A percentile compares a stretch with the other conserved stretches of the same genome.
Evolutionary conservation across 1,140 invertebrate species (phyloP).

Genomic region (Ostrea edulis): DNA sequence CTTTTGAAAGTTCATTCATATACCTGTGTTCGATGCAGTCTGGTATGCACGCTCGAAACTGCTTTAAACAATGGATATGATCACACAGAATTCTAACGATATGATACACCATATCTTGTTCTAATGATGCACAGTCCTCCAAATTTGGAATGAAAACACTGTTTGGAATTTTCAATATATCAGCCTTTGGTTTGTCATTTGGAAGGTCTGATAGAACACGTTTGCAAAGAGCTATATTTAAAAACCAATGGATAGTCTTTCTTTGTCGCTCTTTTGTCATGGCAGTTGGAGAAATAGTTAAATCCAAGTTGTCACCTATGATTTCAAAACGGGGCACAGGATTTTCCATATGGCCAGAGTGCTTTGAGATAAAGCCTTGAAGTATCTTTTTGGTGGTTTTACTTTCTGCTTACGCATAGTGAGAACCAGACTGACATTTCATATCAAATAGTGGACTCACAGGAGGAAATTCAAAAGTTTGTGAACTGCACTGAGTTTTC

Average conservation of each 20-base stretch:
- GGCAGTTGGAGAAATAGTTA: conserved; percentile 33
- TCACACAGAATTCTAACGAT: conserved; percentile 21
- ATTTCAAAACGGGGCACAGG: conserved; percentile 30
- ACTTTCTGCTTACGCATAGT: too few species aligned
- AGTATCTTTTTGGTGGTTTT: neutral
- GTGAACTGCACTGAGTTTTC: too few species aligned
- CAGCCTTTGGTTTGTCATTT: conserved; percentile 13
- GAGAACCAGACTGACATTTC: too few species aligned
- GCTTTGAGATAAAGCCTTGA: neutral
- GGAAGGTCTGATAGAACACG: conserved; percentile 35
- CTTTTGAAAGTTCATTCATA: conserved; percentile 46
- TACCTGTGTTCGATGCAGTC: conserved; percentile 45
- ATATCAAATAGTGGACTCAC: too few species aligned
- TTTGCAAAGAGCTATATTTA: too few species aligned
- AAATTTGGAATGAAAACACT: conserved; percentile 38
- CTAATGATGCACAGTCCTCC: conserved; percentile 9
- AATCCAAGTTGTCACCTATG: conserved; percentile 56
- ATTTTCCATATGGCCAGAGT: neutral
- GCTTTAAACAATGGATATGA: conserved; percentile 37
- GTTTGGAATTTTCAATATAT: conserved; percentile 23
- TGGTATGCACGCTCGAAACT: conserved; percentile 25
- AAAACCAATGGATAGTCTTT: conserved; percentile 48
- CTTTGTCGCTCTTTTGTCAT: conserved; percentile 38
- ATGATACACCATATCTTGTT: conserved; percentile 10
- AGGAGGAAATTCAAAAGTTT: too few species aligned